These are phyloP conservation scores for Chrysogorgia sp. DNA, from an alignment of 92 coral and sea anemone genomes.

Conservation along the genomic window DNA sequence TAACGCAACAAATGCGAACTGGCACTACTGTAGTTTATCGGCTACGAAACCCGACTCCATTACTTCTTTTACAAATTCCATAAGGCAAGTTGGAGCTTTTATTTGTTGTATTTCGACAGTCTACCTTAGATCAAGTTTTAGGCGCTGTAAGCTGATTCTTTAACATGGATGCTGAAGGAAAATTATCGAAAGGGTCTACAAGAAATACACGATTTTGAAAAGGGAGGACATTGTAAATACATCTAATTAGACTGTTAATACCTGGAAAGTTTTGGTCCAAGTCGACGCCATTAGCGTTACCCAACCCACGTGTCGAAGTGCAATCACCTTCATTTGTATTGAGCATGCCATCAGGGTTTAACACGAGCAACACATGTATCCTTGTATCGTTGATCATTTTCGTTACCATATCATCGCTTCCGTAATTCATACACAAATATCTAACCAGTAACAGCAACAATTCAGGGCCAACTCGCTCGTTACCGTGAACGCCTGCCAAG, in stretches of 20 bases:
- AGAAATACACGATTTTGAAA: too few relatives aligned
- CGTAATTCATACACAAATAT: conserved; percentile 91
- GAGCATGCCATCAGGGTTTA: conserved; percentile 86
- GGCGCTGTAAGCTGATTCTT: too few relatives aligned
- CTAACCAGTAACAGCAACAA: conserved; percentile 82
- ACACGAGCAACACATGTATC: conserved; percentile 79
- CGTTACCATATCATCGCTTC: conserved; percentile 89
- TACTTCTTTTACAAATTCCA: too few relatives aligned
- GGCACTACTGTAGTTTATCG: too few relatives aligned
- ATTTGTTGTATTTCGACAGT: too few relatives aligned
- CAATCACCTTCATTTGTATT: conserved; percentile 86
- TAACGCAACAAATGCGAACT: too few relatives aligned
- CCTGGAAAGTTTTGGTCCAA: conserved; percentile 83
- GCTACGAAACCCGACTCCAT: too few relatives aligned
- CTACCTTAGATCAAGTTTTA: too few relatives aligned
- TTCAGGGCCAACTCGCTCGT: conserved; percentile 92
- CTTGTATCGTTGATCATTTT: conserved; percentile 79
- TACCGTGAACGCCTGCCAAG: conserved; percentile 94
- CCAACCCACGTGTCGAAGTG: conserved; percentile 70
- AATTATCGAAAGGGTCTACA: too few relatives aligned
- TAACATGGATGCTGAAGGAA: not conserved
- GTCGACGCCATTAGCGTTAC: conserved; percentile 88
- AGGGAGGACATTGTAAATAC: not conserved
- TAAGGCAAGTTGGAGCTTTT: too few relatives aligned
- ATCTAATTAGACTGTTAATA: conserved; percentile 14